phyloP scores from a whole-genome alignment of 2,797 vertebrate genomes.

The Allobates femoralis region DNA sequence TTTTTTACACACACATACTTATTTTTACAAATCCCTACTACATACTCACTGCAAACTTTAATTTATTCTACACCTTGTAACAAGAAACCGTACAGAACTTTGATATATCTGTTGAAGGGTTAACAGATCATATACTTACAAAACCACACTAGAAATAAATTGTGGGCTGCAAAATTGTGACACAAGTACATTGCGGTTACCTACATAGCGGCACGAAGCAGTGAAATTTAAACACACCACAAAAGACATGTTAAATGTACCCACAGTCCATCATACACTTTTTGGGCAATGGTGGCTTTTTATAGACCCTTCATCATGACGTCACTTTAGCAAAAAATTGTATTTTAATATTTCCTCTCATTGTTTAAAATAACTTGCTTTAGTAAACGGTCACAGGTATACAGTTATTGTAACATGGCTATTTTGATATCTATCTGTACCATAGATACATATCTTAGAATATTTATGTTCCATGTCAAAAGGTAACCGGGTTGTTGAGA shows the following conservation, averaged over 20 bases:
- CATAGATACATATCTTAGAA: too few relatives aligned
- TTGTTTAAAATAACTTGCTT: background rate
- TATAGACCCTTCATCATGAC: background rate
- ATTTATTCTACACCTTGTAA: constrained; percentile 7
- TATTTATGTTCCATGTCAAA: too few relatives aligned
- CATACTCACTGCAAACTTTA: background rate
- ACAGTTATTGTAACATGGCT: too few relatives aligned
- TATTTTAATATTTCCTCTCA: background rate
- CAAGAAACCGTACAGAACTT: background rate
- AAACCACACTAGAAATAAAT: constrained; percentile 44
- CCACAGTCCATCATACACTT: background rate
- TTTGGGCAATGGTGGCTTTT: background rate
- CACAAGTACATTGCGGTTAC: constrained; percentile 38
- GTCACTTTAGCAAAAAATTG: background rate
- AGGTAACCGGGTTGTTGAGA: too few relatives aligned
- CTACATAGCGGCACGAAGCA: constrained; percentile 22
- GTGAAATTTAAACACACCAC: constrained; percentile 48
- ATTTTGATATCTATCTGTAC: too few relatives aligned
- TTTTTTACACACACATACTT: background rate
- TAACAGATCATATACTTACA: constrained; percentile 25
- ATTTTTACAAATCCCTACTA: background rate
- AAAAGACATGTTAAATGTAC: constrained; percentile 44
- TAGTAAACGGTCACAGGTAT: too few relatives aligned
- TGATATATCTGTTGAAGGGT: background rate
- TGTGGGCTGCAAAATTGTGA: constrained; percentile 38